Evolutionary conservation across 2,888 invertebrate genomes (phyloP).

Genomic region (Fragum sueziense): DNA sequence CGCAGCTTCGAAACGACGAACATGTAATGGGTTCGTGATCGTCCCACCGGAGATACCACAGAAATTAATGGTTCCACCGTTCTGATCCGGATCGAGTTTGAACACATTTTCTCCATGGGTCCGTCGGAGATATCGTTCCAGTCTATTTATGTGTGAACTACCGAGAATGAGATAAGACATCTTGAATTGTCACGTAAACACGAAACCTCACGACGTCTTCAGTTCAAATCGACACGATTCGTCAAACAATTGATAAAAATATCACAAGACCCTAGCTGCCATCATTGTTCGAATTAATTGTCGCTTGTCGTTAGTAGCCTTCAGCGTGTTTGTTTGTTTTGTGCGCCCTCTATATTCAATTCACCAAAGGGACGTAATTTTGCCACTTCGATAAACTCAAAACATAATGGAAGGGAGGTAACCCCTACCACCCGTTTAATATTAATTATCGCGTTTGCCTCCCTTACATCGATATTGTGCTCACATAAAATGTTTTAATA

Average conservation of each 20-base stretch:
- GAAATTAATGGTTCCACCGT: background rate
- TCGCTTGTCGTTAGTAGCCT: no score
- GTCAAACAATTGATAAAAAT: background rate
- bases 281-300: no score
- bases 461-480: no score
- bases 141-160: background rate
- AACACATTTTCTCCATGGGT: background rate
- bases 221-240: background rate
- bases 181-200: background rate
- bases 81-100: background rate
- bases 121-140: background rate
- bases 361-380: no score
- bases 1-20: background rate
- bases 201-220: background rate
- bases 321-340: no score
- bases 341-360: no score
- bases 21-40: background rate
- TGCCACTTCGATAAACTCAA: no score
- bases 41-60: conserved; percentile 9
- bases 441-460: no score
- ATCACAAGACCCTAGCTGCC: no score
- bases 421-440: no score
- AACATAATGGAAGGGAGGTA: no score
- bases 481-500: no score
- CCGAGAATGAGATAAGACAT: conserved; percentile 21